phyloP scores from a whole-genome alignment of 2,797 vertebrate genomes.

The Spheniscus humboldti region DNA sequence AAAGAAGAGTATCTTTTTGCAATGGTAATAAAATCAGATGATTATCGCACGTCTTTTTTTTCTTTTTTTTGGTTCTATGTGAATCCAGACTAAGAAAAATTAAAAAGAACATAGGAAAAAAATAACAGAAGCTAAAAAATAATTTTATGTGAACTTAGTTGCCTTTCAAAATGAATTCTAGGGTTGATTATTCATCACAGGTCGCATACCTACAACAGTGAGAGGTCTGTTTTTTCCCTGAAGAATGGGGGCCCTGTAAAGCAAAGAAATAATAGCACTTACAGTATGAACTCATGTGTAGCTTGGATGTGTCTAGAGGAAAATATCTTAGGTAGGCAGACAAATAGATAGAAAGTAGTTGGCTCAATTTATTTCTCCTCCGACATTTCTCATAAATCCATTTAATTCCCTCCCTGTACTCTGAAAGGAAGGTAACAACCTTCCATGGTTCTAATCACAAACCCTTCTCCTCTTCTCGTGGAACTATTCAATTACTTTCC shows the following conservation, averaged over 20 bases:
- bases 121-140: neutral
- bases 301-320: neutral
- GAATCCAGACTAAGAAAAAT: neutral
- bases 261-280: neutral
- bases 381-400: neutral
- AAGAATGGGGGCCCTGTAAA: neutral
- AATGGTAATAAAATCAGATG: neutral
- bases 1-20: neutral
- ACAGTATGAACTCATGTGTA: neutral
- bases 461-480: neutral
- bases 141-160: neutral
- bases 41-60: fast-evolving
- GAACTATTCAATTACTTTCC: neutral
- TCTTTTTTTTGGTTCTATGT: neutral
- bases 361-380: neutral
- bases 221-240: neutral
- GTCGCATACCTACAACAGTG: neutral
- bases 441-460: slow-evolving; percentile 2
- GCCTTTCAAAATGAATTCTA: neutral
- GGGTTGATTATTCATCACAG: neutral
- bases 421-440: neutral
- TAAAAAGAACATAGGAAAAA: neutral
- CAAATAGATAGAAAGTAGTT: neutral
- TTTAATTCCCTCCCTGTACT: neutral
- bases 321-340: neutral